Conservation (phyloP, 2,888 invertebrate genomes). For the Ophion costatus region DNA sequence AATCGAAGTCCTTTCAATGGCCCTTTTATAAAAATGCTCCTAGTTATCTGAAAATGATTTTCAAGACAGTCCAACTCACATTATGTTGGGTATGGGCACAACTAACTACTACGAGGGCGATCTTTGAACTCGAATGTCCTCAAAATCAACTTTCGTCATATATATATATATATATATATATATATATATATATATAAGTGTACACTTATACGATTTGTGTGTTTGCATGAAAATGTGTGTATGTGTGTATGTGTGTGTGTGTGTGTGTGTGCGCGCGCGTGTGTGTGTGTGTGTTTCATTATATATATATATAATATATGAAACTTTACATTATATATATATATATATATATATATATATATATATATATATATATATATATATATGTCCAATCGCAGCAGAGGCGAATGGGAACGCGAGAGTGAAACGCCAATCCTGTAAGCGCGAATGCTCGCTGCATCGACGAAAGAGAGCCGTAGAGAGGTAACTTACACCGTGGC, state of each 20-base stretch:
- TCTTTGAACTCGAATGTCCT: background rate
- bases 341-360: too few relatives aligned
- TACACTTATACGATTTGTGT: too few relatives aligned
- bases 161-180: conserved; percentile 2
- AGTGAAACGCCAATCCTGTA: conserved; percentile 80
- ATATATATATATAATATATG: too few relatives aligned
- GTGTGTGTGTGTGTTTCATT: too few relatives aligned
- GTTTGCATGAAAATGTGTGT: too few relatives aligned
- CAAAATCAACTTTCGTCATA: background rate
- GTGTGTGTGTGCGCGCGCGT: too few relatives aligned
- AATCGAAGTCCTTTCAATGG: background rate
- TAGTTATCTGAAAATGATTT: background rate
- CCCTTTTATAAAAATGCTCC: background rate
- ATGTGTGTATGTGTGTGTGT: too few relatives aligned
- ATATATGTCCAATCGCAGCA: conserved; percentile 72
- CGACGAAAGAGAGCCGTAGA: conserved; percentile 43
- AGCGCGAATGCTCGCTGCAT: conserved; percentile 66
- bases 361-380: background rate
- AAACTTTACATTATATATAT: too few relatives aligned
- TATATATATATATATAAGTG: background rate
- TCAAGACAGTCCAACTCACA: background rate
- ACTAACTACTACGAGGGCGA: too few relatives aligned
- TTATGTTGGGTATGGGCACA: too few relatives aligned
- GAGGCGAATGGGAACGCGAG: conserved; percentile 82
- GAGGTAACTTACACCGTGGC: conserved; percentile 45